Conservation (phyloP, 2,113 vertebrate species). For the Montifringilla adamsi region DNA sequence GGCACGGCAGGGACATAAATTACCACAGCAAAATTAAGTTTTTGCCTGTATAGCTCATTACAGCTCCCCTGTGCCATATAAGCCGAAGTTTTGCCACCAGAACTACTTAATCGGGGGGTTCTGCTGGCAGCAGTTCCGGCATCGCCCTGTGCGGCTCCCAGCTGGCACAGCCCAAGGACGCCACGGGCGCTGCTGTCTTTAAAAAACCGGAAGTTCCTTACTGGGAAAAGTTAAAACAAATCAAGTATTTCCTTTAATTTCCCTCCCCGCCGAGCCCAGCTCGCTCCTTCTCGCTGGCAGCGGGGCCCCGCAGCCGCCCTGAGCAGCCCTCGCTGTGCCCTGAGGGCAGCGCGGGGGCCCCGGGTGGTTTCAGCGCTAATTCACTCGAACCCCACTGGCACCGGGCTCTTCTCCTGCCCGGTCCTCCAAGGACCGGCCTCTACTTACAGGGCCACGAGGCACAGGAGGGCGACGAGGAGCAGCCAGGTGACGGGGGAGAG, state of each 20-base stretch:
- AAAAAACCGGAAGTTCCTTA: neutral
- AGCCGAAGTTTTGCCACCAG: neutral
- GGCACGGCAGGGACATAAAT: neutral
- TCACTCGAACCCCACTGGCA: neutral
- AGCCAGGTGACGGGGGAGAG: conserved; percentile 67
- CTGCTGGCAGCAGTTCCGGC: neutral
- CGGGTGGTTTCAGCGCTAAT: neutral
- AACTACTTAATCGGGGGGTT: neutral
- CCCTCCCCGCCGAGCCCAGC: neutral
- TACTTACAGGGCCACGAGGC: conserved; percentile 67
- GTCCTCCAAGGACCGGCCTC: neutral
- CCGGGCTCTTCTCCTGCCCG: neutral
- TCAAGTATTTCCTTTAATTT: neutral
- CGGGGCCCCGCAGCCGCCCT: rapidly evolving
- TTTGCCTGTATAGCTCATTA: neutral
- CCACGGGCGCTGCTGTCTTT: neutral
- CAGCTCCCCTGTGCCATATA: neutral
- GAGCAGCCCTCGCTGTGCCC: neutral
- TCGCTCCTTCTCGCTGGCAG: neutral
- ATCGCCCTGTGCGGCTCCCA: neutral
- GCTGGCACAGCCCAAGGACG: neutral
- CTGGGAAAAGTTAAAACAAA: neutral
- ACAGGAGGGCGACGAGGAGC: conserved; percentile 40
- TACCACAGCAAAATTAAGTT: neutral
- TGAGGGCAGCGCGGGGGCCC: neutral